A percentile compares a stretch with the other conserved stretches of the same genome.
These are phyloP conservation scores for Rhaphigaster nebulosa DNA, from an alignment of 2,888 invertebrate genomes.

Conservation along the genomic window DNA sequence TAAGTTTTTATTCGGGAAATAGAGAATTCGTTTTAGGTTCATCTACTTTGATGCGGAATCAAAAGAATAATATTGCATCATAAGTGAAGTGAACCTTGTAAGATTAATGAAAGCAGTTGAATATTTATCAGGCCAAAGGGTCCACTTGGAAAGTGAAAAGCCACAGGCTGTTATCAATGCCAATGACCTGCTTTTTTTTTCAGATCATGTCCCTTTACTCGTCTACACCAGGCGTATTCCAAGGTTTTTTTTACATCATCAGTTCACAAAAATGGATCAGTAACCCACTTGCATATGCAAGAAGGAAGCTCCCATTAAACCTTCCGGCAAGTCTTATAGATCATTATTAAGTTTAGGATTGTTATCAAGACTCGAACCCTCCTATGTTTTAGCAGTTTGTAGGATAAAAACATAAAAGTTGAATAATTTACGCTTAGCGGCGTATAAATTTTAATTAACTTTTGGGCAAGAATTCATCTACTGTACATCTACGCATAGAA, in stretches of 20 bases:
- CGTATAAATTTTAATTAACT: too few species aligned
- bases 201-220: not conserved
- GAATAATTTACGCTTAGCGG: too few species aligned
- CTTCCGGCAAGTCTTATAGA: not conserved
- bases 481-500: too few species aligned
- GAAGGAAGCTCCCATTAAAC: not conserved
- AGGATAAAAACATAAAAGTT: too few species aligned
- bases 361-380: too few species aligned
- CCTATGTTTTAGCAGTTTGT: too few species aligned
- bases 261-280: not conserved
- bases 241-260: not conserved
- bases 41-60: not conserved
- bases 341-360: not conserved
- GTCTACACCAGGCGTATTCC: not conserved
- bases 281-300: not conserved
- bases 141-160: not conserved
- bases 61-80: not conserved
- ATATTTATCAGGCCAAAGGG: not conserved
- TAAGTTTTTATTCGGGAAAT: not conserved
- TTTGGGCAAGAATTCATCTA: too few species aligned
- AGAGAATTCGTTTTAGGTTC: not conserved
- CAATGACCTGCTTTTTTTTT: not conserved
- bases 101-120: constrained; percentile 21
- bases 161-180: not conserved
- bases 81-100: not conserved